phyloP scores from a whole-genome alignment of 2,797 vertebrate genomes.

The Amblyraja radiata region DNA sequence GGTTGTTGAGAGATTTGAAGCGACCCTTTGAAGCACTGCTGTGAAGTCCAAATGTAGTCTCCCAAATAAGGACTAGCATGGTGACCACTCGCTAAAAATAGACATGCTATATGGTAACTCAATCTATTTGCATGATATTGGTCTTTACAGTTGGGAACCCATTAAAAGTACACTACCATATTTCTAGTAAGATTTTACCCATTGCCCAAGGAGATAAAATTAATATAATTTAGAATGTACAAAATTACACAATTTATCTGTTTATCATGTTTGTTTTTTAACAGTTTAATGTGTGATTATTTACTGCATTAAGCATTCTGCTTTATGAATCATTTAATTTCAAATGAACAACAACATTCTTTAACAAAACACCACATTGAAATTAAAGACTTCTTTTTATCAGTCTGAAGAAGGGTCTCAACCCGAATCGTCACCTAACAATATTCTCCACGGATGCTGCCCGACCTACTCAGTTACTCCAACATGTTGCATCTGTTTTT shows the following conservation, averaged over 20 bases:
- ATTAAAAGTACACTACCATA: slow-evolving; percentile 20
- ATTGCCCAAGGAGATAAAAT: neutral
- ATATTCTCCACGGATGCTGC: no score
- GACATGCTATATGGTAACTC: neutral
- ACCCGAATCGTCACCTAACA: no score
- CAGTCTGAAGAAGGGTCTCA: no score
- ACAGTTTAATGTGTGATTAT: neutral
- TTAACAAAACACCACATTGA: neutral
- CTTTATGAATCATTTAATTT: neutral
- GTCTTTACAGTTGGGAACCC: slow-evolving; percentile 1
- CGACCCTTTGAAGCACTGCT: neutral
- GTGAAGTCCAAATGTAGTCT: neutral
- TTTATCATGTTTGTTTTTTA: no score
- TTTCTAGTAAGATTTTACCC: neutral
- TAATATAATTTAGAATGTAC: neutral
- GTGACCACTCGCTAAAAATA: slow-evolving; percentile 22
- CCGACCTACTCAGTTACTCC: no score
- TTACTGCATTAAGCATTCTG: neutral
- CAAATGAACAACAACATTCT: neutral
- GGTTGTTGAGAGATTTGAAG: neutral
- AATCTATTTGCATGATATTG: neutral
- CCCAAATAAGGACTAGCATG: slow-evolving; percentile 35
- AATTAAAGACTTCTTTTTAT: neutral
- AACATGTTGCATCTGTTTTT: no score
- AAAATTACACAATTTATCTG: neutral